Conservation (phyloP, 1,140 invertebrate species). For the Heliothis virescens region DNA sequence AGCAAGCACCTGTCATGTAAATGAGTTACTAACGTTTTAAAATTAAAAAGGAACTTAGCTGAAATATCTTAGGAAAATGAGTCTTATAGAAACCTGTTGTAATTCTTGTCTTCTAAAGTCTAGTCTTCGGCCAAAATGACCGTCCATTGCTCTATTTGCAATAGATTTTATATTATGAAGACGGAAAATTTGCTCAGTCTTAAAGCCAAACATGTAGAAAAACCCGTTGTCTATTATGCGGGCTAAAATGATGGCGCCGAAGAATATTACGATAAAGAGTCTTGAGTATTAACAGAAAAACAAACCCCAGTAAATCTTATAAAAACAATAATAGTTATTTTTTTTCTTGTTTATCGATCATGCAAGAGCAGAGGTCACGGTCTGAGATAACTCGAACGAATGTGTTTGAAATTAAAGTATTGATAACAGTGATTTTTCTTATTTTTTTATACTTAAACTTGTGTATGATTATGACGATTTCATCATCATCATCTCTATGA, state of each 20-base stretch:
- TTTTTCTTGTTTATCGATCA: slow-evolving; percentile 24
- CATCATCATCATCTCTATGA: neutral
- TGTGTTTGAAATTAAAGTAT: neutral
- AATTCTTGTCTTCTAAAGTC: neutral
- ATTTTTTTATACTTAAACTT: neutral
- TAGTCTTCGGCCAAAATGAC: too few relatives aligned
- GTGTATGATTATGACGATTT: neutral
- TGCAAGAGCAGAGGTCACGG: slow-evolving; percentile 19
- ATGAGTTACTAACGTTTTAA: too few relatives aligned
- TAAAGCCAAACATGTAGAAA: neutral
- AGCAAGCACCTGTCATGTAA: too few relatives aligned
- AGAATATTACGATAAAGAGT: neutral
- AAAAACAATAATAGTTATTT: neutral
- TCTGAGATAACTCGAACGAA: slow-evolving; percentile 29
- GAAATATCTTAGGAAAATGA: too few relatives aligned
- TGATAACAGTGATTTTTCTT: slow-evolving; percentile 1
- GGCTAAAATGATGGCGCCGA: neutral
- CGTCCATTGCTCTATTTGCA: neutral
- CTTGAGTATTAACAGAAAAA: neutral
- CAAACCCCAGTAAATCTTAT: neutral
- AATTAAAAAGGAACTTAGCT: too few relatives aligned
- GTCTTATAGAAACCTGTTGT: neutral
- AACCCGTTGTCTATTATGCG: slow-evolving; percentile 9
- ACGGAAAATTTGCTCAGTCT: slow-evolving; percentile 2
- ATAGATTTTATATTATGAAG: neutral